Evolutionary conservation across 2,797 vertebrate genomes (phyloP).

Genomic region (Falco biarmicus): DNA sequence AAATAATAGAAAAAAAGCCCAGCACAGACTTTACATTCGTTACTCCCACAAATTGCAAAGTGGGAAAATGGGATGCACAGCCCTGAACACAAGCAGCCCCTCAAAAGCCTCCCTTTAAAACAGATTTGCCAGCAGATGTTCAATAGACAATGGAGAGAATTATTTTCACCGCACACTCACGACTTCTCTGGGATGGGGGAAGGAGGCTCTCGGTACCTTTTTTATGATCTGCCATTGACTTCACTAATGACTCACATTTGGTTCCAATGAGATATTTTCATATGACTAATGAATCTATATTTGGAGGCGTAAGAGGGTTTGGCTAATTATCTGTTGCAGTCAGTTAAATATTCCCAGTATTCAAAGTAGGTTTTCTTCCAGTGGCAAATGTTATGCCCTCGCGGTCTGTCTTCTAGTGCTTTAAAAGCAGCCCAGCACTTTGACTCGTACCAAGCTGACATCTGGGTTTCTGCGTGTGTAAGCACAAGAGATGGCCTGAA

Average conservation of each 20-base stretch:
- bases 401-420: neutral
- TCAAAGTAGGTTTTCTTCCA: conserved; percentile 46
- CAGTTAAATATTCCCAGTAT: conserved; percentile 62
- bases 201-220: conserved; percentile 39
- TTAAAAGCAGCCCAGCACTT: conserved; percentile 33
- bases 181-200: neutral
- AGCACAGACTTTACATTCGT: neutral
- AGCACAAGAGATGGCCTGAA: conserved; percentile 61
- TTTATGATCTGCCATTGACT: conserved; percentile 60
- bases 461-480: conserved; percentile 55
- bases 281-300: conserved; percentile 71
- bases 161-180: conserved; percentile 16
- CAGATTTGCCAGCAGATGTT: conserved; percentile 58
- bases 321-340: conserved; percentile 66
- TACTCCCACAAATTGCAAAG: neutral
- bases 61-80: neutral
- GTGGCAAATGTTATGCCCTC: conserved; percentile 43
- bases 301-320: conserved; percentile 55
- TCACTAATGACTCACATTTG: conserved; percentile 70
- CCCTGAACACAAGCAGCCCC: neutral
- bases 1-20: neutral
- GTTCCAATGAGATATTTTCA: conserved; percentile 70
- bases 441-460: conserved; percentile 37
- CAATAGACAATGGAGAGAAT: conserved; percentile 32
- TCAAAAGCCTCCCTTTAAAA: conserved; percentile 31